These are phyloP conservation scores for Loxodonta africana DNA, from an alignment of 2,113 vertebrate genomes.

Conservation along the genomic window DNA sequence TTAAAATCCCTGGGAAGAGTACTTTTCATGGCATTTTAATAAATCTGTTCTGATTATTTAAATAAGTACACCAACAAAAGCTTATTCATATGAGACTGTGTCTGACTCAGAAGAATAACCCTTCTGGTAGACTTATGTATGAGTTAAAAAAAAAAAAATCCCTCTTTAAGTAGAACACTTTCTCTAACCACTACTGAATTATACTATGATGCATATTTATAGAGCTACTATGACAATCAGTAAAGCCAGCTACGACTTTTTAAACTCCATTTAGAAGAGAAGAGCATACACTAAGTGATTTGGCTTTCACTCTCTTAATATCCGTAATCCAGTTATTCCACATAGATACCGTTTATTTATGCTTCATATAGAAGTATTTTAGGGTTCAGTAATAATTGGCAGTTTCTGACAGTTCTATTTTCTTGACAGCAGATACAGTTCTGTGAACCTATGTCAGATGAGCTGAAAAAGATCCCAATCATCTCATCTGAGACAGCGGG, in stretches of 20 bases:
- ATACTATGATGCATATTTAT: slow-evolving; percentile 42
- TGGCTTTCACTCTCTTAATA: slow-evolving; percentile 62
- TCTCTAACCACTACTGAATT: slow-evolving; percentile 68
- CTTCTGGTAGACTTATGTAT: slow-evolving; percentile 53
- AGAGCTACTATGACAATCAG: background rate
- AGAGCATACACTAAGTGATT: slow-evolving; percentile 35
- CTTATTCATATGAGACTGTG: slow-evolving; percentile 65
- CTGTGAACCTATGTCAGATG: slow-evolving; percentile 34
- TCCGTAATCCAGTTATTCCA: slow-evolving; percentile 66
- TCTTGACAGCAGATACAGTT: slow-evolving; percentile 55
- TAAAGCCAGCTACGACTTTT: slow-evolving; percentile 20
- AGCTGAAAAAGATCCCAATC: slow-evolving; percentile 60
- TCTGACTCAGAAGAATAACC: slow-evolving; percentile 53
- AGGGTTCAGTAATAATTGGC: slow-evolving; percentile 68
- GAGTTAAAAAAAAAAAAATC: slow-evolving; percentile 14
- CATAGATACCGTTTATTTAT: slow-evolving; percentile 65
- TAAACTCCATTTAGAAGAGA: slow-evolving; percentile 6
- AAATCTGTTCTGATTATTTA: slow-evolving; percentile 70
- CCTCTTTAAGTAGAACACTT: slow-evolving; percentile 62
- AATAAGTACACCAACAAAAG: slow-evolving; percentile 47
- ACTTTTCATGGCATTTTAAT: slow-evolving; percentile 66
- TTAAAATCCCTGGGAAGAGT: slow-evolving; percentile 65
- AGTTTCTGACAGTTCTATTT: slow-evolving; percentile 80
- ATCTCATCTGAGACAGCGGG: background rate
- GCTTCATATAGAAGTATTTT: slow-evolving; percentile 38